Evolutionary conservation across 2,113 vertebrate species (phyloP).

Genomic region (Hypocryptadius cinnamomeus): DNA sequence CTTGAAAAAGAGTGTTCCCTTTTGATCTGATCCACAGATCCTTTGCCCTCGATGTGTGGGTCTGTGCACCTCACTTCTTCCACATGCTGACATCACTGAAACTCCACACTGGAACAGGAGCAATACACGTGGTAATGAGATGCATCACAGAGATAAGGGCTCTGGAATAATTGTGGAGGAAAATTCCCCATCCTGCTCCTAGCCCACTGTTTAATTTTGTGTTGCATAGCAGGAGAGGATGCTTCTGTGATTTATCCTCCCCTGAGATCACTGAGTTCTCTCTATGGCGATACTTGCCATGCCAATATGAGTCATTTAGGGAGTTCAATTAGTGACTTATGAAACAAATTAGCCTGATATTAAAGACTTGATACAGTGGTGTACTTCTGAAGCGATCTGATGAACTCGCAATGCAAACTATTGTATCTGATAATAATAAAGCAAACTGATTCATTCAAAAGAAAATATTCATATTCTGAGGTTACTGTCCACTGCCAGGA

Average conservation of each 20-base stretch:
- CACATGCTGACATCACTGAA: background rate
- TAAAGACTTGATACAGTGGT: background rate
- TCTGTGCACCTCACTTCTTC: background rate
- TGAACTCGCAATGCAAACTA: background rate
- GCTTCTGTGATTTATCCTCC: background rate
- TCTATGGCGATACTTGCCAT: background rate
- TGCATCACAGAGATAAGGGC: background rate
- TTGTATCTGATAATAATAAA: background rate
- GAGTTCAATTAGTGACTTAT: conserved; percentile 46
- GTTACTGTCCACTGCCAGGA: background rate
- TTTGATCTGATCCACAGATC: background rate
- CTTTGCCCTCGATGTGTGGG: background rate
- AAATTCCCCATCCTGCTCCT: background rate
- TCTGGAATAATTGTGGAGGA: background rate
- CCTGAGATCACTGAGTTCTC: background rate
- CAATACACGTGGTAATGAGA: background rate
- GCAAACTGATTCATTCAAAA: background rate
- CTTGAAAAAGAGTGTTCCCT: background rate
- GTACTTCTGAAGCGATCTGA: background rate
- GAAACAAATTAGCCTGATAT: conserved; percentile 28
- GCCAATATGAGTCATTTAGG: conserved; percentile 27
- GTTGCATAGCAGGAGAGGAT: background rate
- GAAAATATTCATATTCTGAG: background rate
- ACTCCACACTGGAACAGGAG: background rate
- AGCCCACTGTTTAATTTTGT: background rate